These are phyloP conservation scores for Apomyelois bistriatella DNA, from an alignment of 2,888 invertebrate genomes.

Conservation along the genomic window DNA sequence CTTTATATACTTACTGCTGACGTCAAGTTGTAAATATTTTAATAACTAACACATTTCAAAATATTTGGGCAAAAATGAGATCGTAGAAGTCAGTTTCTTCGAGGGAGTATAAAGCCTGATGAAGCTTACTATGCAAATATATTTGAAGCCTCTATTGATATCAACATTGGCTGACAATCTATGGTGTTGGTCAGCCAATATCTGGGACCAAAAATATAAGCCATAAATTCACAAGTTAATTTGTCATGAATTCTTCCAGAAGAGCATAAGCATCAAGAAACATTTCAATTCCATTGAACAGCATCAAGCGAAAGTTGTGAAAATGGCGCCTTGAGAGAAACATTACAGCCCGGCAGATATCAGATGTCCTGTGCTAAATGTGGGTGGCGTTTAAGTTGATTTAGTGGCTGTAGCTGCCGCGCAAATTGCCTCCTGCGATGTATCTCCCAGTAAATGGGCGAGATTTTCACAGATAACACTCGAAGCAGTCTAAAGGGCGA, in stretches of 20 bases:
- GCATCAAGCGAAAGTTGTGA: slow-evolving; percentile 2
- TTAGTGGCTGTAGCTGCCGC: slow-evolving; percentile 33
- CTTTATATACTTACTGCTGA: too few species aligned
- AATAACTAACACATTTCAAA: too few species aligned
- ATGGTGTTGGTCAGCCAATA: too few species aligned
- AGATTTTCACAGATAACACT: neutral
- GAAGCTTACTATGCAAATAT: too few species aligned
- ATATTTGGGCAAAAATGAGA: too few species aligned
- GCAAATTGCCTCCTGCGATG: slow-evolving; percentile 25
- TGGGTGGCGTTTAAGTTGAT: slow-evolving; percentile 37
- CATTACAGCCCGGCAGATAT: slow-evolving; percentile 31
- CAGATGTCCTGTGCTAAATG: slow-evolving; percentile 34
- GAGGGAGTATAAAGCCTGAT: too few species aligned
- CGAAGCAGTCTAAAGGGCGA: neutral
- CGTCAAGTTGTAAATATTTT: too few species aligned
- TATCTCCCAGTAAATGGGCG: neutral
- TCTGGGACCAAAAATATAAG: too few species aligned
- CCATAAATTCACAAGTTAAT: too few species aligned
- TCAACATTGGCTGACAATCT: too few species aligned
- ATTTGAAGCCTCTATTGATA: too few species aligned
- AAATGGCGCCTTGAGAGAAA: slow-evolving; percentile 6
- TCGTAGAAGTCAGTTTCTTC: too few species aligned
- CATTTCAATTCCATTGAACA: neutral
- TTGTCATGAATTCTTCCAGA: neutral
- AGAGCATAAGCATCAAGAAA: neutral